Conservation (phyloP, 2,113 vertebrate species). For the Ursus arctos region DNA sequence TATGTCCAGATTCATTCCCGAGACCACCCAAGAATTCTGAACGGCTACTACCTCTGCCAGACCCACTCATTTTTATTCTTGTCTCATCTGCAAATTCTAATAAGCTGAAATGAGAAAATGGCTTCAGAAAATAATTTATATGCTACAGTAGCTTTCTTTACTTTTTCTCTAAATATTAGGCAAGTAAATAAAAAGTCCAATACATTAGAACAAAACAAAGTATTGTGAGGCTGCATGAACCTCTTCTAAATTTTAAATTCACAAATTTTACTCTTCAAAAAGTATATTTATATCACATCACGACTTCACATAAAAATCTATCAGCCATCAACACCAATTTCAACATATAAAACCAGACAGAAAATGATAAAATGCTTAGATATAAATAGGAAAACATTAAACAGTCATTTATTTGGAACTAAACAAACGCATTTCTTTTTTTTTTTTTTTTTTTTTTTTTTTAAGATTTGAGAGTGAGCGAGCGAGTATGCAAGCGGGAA, state of each 20-base stretch:
- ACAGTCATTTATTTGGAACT: not conserved
- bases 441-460: not conserved
- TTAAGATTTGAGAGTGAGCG: not conserved
- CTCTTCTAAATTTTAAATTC: not conserved
- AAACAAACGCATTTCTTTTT: not conserved
- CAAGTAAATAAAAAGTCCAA: conserved; percentile 78
- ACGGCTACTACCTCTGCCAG: conserved; percentile 77
- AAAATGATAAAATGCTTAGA: not conserved
- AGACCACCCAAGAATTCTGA: conserved; percentile 68
- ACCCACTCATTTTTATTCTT: conserved; percentile 82
- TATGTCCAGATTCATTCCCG: conserved; percentile 64
- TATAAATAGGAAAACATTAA: not conserved
- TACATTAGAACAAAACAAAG: not conserved
- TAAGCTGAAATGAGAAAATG: conserved; percentile 89
- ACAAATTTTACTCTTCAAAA: not conserved
- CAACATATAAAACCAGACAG: not conserved
- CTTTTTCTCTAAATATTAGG: conserved; percentile 82
- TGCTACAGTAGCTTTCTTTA: conserved; percentile 89
- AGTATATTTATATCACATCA: not conserved
- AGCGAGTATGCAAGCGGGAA: not conserved
- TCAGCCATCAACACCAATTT: not conserved
- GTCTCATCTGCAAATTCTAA: conserved; percentile 84
- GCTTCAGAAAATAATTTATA: conserved; percentile 83
- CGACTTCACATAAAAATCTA: not conserved
- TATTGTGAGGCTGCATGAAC: not conserved